Percentiles rank a stretch among this genome's conserved stretches.
Conservation (phyloP, 2,113 vertebrate species). For the Oenanthe melanoleuca region DNA sequence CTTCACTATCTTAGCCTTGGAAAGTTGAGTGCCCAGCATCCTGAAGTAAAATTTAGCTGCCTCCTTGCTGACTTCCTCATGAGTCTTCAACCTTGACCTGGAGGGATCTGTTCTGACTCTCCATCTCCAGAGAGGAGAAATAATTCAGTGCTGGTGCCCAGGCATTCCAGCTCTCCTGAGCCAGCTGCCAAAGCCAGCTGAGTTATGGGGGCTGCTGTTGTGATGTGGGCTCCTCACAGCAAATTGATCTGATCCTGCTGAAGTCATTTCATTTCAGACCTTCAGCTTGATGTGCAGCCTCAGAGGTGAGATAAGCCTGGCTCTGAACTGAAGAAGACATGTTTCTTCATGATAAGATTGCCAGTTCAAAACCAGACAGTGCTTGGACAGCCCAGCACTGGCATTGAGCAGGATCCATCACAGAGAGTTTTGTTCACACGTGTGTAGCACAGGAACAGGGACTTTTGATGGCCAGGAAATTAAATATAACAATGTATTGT, state of each 20-base stretch:
- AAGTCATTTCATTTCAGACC: constrained; percentile 61
- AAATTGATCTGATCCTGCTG: constrained; percentile 60
- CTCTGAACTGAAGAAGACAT: constrained; percentile 53
- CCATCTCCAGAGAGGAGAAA: constrained; percentile 36
- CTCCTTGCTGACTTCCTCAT: background rate
- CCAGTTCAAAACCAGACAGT: constrained; percentile 29
- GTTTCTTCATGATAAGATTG: constrained; percentile 64
- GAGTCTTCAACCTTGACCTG: constrained; percentile 50
- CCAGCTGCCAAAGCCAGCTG: constrained; percentile 53
- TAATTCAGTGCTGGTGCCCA: constrained; percentile 53
- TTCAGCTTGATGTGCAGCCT: constrained; percentile 56
- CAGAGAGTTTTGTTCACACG: background rate
- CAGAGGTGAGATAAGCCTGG: constrained; percentile 67
- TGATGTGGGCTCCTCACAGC: constrained; percentile 46
- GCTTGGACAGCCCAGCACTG: background rate
- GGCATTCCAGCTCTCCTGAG: constrained; percentile 21
- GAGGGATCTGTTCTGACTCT: constrained; percentile 36
- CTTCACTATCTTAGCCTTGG: background rate
- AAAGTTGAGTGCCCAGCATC: background rate
- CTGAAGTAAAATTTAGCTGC: constrained; percentile 24
- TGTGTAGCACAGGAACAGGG: background rate
- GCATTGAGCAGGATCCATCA: background rate
- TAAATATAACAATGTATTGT: background rate
- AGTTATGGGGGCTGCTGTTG: constrained; percentile 43
- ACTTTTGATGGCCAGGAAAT: background rate